phyloP scores from a whole-genome alignment of 1,140 invertebrate species.

The Pseudachorutes palmiensis region DNA sequence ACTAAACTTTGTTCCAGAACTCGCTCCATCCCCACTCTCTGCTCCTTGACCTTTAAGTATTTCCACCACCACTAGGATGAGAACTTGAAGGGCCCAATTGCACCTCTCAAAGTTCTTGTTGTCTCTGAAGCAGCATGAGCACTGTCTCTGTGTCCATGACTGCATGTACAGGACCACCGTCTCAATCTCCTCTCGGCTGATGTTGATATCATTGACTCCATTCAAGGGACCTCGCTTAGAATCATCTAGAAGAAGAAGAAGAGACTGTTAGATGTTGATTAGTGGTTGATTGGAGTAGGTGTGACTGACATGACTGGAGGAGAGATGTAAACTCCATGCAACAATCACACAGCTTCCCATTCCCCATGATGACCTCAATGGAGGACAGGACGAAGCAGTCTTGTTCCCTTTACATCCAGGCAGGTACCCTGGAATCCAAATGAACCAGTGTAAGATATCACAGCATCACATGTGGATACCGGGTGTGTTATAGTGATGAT shows the following conservation, averaged over 20 bases:
- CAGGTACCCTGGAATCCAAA: too few relatives aligned
- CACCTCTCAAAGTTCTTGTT: conserved; percentile 82
- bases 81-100: conserved; percentile 71
- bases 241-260: conserved; percentile 30
- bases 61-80: conserved; percentile 49
- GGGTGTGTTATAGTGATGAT: too few relatives aligned
- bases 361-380: conserved; percentile 26
- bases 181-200: conserved; percentile 52
- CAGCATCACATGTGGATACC: too few relatives aligned
- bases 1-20: conserved; percentile 27
- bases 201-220: conserved; percentile 36
- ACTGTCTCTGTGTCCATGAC: conserved; percentile 70
- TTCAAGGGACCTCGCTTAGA: conserved; percentile 26
- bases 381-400: too few relatives aligned
- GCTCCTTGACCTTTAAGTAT: too few relatives aligned
- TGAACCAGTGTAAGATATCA: too few relatives aligned
- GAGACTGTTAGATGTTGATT: too few relatives aligned
- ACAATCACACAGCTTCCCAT: conserved; percentile 36
- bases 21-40: conserved; percentile 30
- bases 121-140: conserved; percentile 85
- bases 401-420: too few relatives aligned
- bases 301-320: conserved; percentile 36
- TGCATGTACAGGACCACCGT: conserved; percentile 58
- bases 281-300: background rate
- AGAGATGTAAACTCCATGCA: conserved; percentile 38